These are phyloP conservation scores for Rhogogaster chlorosoma DNA, from an alignment of 2,888 invertebrate genomes.

Conservation along the genomic window DNA sequence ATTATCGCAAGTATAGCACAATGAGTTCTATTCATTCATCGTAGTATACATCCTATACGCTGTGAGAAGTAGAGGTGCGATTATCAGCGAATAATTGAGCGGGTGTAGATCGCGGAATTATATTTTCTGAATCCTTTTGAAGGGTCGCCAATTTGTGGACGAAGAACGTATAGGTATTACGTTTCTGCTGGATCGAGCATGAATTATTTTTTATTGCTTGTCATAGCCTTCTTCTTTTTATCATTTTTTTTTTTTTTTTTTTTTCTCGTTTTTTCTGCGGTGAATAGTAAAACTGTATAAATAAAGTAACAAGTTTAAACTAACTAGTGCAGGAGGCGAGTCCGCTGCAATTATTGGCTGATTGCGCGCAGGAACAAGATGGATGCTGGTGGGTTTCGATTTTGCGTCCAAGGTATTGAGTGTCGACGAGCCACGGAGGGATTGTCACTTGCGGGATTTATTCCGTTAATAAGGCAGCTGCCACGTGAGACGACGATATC, in stretches of 20 bases:
- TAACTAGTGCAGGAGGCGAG: background rate
- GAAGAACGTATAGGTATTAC: too few species aligned
- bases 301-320: background rate
- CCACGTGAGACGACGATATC: constrained; percentile 12
- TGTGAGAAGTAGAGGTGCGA: background rate
- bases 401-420: constrained; percentile 27
- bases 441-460: constrained; percentile 35
- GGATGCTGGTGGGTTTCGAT: constrained; percentile 12
- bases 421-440: constrained; percentile 8
- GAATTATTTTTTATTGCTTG: background rate
- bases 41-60: background rate
- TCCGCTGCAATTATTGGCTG: constrained; percentile 26
- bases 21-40: background rate
- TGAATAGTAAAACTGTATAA: background rate
- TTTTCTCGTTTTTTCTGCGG: background rate
- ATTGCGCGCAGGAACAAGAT: constrained; percentile 34
- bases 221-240: background rate
- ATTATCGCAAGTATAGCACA: too few species aligned
- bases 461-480: constrained; percentile 42
- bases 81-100: background rate
- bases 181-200: background rate
- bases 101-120: background rate
- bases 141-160: background rate
- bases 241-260: background rate
- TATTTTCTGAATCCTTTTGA: background rate